Percentiles rank a stretch among this genome's conserved stretches.
These are phyloP conservation scores for Scotopteryx bipunctaria DNA, from an alignment of 2,888 invertebrate species.

Conservation along the genomic window DNA sequence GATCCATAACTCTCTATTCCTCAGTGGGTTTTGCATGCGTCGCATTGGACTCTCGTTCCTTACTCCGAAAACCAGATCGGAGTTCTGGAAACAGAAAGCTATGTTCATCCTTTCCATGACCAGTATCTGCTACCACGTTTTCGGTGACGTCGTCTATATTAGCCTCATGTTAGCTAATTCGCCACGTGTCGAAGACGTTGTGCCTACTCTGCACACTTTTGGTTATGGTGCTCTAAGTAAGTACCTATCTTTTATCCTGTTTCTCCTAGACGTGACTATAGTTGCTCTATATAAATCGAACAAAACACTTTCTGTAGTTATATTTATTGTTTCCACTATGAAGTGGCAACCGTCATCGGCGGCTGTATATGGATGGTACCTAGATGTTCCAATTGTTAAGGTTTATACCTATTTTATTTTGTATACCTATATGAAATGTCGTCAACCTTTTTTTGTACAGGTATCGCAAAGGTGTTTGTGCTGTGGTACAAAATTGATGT, in stretches of 20 bases:
- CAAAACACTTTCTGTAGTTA: neutral
- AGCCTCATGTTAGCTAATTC: slow-evolving; percentile 67
- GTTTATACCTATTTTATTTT: no score
- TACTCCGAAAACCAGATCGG: slow-evolving; percentile 44
- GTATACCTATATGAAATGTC: no score
- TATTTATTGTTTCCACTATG: neutral
- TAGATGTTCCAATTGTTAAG: no score
- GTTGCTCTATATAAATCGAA: neutral
- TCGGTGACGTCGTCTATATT: slow-evolving; percentile 71
- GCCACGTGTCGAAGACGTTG: slow-evolving; percentile 73
- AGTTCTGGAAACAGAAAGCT: slow-evolving; percentile 55
- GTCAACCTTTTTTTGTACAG: no score
- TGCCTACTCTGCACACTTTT: slow-evolving; percentile 75
- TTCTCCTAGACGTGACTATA: slow-evolving; percentile 31
- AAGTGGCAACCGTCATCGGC: no score
- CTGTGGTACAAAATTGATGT: slow-evolving; percentile 72
- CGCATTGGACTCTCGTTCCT: slow-evolving; percentile 67
- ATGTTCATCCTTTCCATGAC: slow-evolving; percentile 60
- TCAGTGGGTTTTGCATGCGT: slow-evolving; percentile 64
- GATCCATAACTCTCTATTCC: slow-evolving; percentile 61
- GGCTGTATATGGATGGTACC: no score
- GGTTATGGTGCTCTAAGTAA: slow-evolving; percentile 76
- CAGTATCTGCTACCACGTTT: slow-evolving; percentile 69
- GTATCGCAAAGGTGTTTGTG: slow-evolving; percentile 66
- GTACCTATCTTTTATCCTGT: slow-evolving; percentile 41